Percentiles rank a stretch among this genome's conserved stretches.
Conservation (phyloP, 2,797 vertebrate genomes). For the Meda fulgida region DNA sequence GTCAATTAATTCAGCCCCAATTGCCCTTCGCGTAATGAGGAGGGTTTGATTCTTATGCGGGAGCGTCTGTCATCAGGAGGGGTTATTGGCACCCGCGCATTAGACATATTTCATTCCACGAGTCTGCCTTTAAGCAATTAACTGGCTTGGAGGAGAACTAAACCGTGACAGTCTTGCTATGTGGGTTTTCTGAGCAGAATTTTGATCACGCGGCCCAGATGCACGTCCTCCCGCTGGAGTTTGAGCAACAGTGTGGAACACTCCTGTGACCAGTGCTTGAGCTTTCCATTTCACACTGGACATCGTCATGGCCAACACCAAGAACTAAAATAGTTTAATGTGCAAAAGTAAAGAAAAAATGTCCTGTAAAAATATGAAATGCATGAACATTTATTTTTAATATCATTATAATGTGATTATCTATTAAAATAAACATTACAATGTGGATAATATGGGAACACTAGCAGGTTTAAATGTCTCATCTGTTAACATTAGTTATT, state of each 20-base stretch:
- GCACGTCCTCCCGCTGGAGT: slow-evolving; percentile 40
- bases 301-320: neutral
- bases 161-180: slow-evolving; percentile 34
- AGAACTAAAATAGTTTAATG: neutral
- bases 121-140: slow-evolving; percentile 36
- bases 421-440: neutral
- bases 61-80: neutral
- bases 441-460: neutral
- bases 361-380: neutral
- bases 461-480: too few relatives aligned
- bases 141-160: slow-evolving; percentile 45
- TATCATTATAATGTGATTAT: neutral
- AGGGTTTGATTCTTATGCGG: slow-evolving; percentile 15
- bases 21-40: slow-evolving; percentile 8
- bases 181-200: slow-evolving; percentile 43
- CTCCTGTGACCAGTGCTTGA: neutral
- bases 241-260: slow-evolving; percentile 49
- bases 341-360: neutral
- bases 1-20: slow-evolving; percentile 34
- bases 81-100: neutral
- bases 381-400: neutral
- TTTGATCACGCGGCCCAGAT: slow-evolving; percentile 43
- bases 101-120: slow-evolving; percentile 10
- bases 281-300: neutral
- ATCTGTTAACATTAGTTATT: too few relatives aligned